These are phyloP conservation scores for Acanthurus tractus DNA, from an alignment of 2,797 vertebrate species.

Conservation along the genomic window DNA sequence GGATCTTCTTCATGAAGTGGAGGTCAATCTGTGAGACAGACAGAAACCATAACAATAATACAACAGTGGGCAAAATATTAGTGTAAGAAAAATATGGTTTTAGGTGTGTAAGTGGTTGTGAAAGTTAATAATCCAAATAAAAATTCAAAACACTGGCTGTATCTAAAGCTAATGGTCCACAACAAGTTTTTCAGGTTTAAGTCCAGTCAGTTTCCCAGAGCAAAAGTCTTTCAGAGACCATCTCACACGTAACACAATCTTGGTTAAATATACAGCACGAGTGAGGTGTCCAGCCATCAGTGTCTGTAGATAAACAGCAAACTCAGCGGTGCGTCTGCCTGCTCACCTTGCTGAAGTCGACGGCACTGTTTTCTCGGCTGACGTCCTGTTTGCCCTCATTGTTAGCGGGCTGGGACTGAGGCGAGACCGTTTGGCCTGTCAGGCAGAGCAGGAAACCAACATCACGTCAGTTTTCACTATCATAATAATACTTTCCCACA, in stretches of 20 bases:
- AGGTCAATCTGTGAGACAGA: slow-evolving; percentile 90
- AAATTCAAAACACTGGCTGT: background rate
- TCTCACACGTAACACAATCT: slow-evolving; percentile 71
- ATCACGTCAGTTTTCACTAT: slow-evolving; percentile 44
- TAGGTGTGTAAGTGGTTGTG: background rate
- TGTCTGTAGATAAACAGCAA: slow-evolving; percentile 61
- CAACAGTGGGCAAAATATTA: background rate
- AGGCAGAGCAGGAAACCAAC: slow-evolving; percentile 53
- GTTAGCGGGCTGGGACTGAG: slow-evolving; percentile 91
- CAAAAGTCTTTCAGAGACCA: slow-evolving; percentile 18
- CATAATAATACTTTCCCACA: slow-evolving; percentile 54
- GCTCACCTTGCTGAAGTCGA: slow-evolving; percentile 98
- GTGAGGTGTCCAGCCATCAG: slow-evolving; percentile 58
- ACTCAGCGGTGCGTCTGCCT: slow-evolving; percentile 55
- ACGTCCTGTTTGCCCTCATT: slow-evolving; percentile 93
- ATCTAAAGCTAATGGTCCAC: background rate
- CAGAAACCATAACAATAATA: slow-evolving; percentile 1
- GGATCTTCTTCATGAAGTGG: slow-evolving; percentile 99
- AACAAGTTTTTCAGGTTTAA: slow-evolving; percentile 36
- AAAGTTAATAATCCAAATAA: background rate
- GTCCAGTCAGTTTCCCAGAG: slow-evolving; percentile 57
- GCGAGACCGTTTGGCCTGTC: slow-evolving; percentile 95
- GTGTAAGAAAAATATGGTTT: background rate
- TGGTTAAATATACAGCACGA: slow-evolving; percentile 63
- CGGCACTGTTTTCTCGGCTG: slow-evolving; percentile 97